phyloP scores from a whole-genome alignment of 1,140 invertebrate genomes.

The Wasmannia auropunctata region DNA sequence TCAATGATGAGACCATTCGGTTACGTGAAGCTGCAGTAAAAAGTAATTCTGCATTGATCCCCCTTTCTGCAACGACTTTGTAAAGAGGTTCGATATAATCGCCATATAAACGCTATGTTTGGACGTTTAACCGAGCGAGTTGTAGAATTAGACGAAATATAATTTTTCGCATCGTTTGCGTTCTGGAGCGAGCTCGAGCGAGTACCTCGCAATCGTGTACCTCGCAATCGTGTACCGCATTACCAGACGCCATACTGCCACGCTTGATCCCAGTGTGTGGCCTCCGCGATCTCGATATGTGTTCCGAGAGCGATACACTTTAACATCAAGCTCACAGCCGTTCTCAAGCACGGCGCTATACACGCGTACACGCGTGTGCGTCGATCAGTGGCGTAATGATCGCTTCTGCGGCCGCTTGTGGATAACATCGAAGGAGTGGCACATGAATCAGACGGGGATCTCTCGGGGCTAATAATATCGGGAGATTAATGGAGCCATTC shows the following conservation, averaged over 20 bases:
- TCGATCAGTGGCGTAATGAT: slow-evolving; percentile 53
- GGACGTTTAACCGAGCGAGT: background rate
- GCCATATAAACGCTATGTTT: background rate
- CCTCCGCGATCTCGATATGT: slow-evolving; percentile 34
- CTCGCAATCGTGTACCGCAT: background rate
- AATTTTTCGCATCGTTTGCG: slow-evolving; percentile 19
- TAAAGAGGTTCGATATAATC: background rate
- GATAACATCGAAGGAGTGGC: slow-evolving; percentile 54
- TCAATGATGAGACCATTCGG: background rate
- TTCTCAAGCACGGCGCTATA: slow-evolving; percentile 39
- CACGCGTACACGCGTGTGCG: slow-evolving; percentile 35
- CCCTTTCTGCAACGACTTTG: background rate
- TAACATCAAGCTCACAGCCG: slow-evolving; percentile 53
- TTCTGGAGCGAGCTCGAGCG: background rate
- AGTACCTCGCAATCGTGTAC: background rate
- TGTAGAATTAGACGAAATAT: background rate
- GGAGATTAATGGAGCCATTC: slow-evolving; percentile 42
- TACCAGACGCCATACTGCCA: slow-evolving; percentile 28
- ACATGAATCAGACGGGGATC: slow-evolving; percentile 44
- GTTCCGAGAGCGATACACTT: slow-evolving; percentile 50
- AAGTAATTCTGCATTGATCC: background rate
- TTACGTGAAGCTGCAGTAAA: background rate
- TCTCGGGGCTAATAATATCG: slow-evolving; percentile 53
- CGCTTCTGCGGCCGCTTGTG: slow-evolving; percentile 33
- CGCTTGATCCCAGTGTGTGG: slow-evolving; percentile 37